Evolutionary conservation across 2,797 vertebrate species (phyloP).

Genomic region (Fundulus diaphanus): DNA sequence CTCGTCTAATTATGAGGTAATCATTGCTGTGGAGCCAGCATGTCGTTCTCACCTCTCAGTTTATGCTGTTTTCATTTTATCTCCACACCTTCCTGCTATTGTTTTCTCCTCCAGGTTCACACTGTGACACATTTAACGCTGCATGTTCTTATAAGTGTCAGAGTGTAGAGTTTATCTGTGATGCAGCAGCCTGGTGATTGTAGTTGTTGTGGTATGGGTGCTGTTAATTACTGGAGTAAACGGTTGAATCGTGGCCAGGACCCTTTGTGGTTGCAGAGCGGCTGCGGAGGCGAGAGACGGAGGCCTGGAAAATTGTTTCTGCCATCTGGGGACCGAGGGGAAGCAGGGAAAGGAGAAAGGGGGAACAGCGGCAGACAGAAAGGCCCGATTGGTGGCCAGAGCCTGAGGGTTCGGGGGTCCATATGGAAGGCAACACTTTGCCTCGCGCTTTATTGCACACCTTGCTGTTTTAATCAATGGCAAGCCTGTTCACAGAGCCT

Average conservation of each 20-base stretch:
- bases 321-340: slow-evolving; percentile 93
- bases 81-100: slow-evolving; percentile 87
- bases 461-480: slow-evolving; percentile 90
- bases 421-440: slow-evolving; percentile 90
- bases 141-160: slow-evolving; percentile 17
- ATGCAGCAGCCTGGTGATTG: slow-evolving; percentile 75
- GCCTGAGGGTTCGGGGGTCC: slow-evolving; percentile 88
- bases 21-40: slow-evolving; percentile 91
- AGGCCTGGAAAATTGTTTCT: slow-evolving; percentile 93
- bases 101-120: slow-evolving; percentile 91
- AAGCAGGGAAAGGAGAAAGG: slow-evolving; percentile 69
- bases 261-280: slow-evolving; percentile 90
- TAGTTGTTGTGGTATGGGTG: slow-evolving; percentile 98
- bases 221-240: slow-evolving; percentile 99
- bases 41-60: slow-evolving; percentile 93
- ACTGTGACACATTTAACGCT: slow-evolving; percentile 82
- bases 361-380: slow-evolving; percentile 78
- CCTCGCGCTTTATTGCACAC: slow-evolving; percentile 86
- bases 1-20: slow-evolving; percentile 99
- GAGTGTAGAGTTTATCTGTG: slow-evolving; percentile 48
- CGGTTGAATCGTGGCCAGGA: slow-evolving; percentile 97
- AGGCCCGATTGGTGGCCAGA: slow-evolving; percentile 88
- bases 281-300: slow-evolving; percentile 89
- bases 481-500: slow-evolving; percentile 86
- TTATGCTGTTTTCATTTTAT: slow-evolving; percentile 77